Conservation (phyloP, 2,113 vertebrate genomes). For the Podilymbus podiceps region DNA sequence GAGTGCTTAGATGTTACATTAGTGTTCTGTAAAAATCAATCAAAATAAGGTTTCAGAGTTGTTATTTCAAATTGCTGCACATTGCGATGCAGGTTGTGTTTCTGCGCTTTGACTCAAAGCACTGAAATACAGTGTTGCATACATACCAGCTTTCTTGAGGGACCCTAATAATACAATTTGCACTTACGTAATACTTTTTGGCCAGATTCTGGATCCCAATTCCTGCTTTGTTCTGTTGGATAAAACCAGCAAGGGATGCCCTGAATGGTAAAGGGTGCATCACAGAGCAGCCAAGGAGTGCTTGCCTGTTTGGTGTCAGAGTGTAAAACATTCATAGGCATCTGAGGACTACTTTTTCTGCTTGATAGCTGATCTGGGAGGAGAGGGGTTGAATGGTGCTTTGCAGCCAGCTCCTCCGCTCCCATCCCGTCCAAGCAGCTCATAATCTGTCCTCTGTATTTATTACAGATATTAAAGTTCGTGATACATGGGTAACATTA, state of each 20-base stretch:
- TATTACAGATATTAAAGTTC: background rate
- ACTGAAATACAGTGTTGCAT: background rate
- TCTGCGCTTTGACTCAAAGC: background rate
- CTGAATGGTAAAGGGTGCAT: background rate
- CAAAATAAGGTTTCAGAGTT: background rate
- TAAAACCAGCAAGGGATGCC: background rate
- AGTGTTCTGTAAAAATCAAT: constrained; percentile 1
- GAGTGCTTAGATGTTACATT: background rate
- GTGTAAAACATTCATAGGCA: background rate
- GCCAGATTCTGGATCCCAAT: background rate
- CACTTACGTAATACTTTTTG: background rate
- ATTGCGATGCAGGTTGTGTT: background rate
- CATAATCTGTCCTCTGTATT: background rate
- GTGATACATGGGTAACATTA: background rate
- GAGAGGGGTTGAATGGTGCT: background rate
- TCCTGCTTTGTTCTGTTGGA: background rate
- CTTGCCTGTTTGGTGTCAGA: background rate
- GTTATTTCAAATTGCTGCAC: background rate
- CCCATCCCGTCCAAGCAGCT: background rate
- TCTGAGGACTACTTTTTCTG: background rate
- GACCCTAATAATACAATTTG: background rate
- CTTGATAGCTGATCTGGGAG: background rate
- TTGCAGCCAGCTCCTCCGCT: background rate
- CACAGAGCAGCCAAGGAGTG: background rate
- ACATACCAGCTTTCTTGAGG: background rate